These are phyloP conservation scores for Orthosia incerta DNA, from an alignment of 2,888 invertebrate genomes.

Conservation along the genomic window DNA sequence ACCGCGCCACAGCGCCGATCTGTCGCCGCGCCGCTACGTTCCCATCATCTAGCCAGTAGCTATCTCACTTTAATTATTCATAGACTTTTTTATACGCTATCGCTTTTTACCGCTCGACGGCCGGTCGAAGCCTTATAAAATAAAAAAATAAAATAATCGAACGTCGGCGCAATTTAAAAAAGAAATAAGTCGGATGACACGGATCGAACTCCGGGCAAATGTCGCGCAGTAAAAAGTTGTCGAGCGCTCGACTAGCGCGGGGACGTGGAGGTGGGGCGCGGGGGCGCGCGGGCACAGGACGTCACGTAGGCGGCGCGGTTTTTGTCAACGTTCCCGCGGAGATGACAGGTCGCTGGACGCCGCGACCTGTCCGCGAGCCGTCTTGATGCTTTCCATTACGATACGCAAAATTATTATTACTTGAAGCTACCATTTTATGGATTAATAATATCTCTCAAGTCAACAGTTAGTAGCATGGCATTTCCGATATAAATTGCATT, in stretches of 20 bases:
- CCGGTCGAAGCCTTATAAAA: constrained; percentile 88
- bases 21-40: constrained; percentile 89
- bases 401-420: constrained; percentile 57
- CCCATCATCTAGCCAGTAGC: constrained; percentile 91
- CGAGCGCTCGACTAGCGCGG: constrained; percentile 77
- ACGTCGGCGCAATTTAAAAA: constrained; percentile 89
- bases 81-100: constrained; percentile 89
- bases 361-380: constrained; percentile 80
- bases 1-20: constrained; percentile 79
- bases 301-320: constrained; percentile 90
- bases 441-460: constrained; percentile 6
- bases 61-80: constrained; percentile 91
- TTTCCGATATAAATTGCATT: constrained; percentile 42
- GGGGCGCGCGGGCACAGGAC: constrained; percentile 80
- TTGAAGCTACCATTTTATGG: constrained; percentile 33
- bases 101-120: constrained; percentile 88
- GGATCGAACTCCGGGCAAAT: constrained; percentile 91
- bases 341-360: constrained; percentile 90
- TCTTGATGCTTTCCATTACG: constrained; percentile 84
- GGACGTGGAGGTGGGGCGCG: constrained; percentile 54
- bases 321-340: constrained; percentile 91
- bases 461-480: constrained; percentile 24
- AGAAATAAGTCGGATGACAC: constrained; percentile 91
- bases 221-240: constrained; percentile 91
- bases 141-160: constrained; percentile 89